Percentiles rank a stretch among this genome's conserved stretches.
These are phyloP conservation scores for Cherax quadricarinatus DNA, from an alignment of 1,140 invertebrate species.

Conservation along the genomic window DNA sequence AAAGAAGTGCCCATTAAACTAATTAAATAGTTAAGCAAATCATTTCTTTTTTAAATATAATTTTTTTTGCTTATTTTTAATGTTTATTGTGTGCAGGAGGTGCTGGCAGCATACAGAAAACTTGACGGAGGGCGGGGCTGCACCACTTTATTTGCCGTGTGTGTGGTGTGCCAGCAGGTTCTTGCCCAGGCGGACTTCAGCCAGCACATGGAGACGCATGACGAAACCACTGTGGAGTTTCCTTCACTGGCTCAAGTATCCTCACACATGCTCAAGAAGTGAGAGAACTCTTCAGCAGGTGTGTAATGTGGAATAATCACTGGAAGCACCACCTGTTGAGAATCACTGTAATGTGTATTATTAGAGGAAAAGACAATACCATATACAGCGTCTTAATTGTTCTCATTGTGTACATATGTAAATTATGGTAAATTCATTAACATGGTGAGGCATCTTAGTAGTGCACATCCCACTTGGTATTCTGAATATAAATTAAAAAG, in stretches of 20 bases:
- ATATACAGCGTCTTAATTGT: not conserved
- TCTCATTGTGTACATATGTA: not conserved
- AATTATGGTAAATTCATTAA: not conserved
- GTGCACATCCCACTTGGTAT: not conserved
- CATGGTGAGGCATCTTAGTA: not conserved
- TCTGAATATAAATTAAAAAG: not conserved
- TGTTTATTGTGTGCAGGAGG: constrained; percentile 28
- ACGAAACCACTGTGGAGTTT: constrained; percentile 39
- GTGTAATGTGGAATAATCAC: not conserved
- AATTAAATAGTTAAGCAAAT: too few species aligned
- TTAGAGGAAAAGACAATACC: not conserved
- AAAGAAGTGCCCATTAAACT: too few species aligned
- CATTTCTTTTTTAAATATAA: not conserved
- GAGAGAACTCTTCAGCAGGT: not conserved
- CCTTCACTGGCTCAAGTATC: constrained; percentile 40
- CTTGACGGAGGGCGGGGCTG: constrained; percentile 65
- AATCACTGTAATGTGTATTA: not conserved
- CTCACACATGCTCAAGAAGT: constrained; percentile 54
- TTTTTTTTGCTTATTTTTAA: not conserved
- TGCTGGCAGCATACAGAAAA: constrained; percentile 60
- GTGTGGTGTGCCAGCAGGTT: constrained; percentile 77
- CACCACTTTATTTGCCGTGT: constrained; percentile 74
- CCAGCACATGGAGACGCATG: constrained; percentile 73
- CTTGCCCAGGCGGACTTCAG: constrained; percentile 75
- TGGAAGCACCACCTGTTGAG: not conserved